Evolutionary conservation across 2,797 vertebrate genomes (phyloP).

Genomic region (Huso huso): DNA sequence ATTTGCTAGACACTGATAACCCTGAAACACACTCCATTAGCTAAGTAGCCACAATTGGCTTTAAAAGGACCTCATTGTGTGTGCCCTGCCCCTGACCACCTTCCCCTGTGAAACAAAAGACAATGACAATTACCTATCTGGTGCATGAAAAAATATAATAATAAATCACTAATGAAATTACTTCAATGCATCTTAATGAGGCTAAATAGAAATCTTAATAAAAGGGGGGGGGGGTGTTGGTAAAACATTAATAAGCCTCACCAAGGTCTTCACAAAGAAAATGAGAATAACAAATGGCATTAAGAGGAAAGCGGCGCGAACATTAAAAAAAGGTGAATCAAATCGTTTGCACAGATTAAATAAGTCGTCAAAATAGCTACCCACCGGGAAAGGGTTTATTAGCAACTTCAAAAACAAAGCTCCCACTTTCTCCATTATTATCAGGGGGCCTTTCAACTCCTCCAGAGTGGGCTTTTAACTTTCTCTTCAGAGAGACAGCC

Average conservation of each 20-base stretch:
- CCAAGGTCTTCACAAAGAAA: background rate
- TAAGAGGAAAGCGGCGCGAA: background rate
- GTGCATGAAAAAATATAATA: background rate
- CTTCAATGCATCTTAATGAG: background rate
- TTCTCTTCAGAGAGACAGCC: slow-evolving; percentile 37
- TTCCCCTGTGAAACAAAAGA: background rate
- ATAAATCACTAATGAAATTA: background rate
- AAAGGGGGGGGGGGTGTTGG: background rate
- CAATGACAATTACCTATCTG: background rate
- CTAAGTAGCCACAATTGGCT: background rate
- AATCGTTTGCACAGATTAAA: slow-evolving; percentile 25
- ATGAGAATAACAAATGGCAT: background rate
- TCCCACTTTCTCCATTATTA: slow-evolving; percentile 27
- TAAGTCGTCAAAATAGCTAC: slow-evolving; percentile 35
- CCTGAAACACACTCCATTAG: background rate
- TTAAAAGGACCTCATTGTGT: background rate
- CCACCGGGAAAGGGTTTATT: slow-evolving; percentile 39
- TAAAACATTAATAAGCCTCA: background rate
- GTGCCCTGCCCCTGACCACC: background rate
- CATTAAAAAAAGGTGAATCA: background rate
- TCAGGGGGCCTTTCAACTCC: slow-evolving; percentile 38
- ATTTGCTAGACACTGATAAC: background rate
- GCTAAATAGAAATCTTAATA: background rate
- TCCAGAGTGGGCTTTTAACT: slow-evolving; percentile 41
- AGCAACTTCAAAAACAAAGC: slow-evolving; percentile 42